A percentile compares a stretch with the other conserved stretches of the same genome.
Evolutionary conservation across 2,888 invertebrate species (phyloP).

Genomic region (Azorinus chamasolen): DNA sequence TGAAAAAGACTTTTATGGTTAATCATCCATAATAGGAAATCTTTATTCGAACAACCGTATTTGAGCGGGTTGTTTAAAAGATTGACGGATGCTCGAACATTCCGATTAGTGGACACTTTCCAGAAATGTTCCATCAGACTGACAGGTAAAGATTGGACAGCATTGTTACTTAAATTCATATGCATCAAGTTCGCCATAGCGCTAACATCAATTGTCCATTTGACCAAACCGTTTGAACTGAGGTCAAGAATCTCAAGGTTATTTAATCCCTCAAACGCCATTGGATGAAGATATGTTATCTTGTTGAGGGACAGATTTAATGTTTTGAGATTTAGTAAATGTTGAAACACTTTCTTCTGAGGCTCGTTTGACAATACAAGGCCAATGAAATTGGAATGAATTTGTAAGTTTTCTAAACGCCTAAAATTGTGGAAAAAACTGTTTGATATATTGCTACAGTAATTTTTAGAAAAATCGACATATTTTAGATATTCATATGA

Average conservation of each 20-base stretch:
- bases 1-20: neutral
- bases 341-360: conserved; percentile 16
- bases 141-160: conserved; percentile 8
- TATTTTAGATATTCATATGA: too few species aligned
- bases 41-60: neutral
- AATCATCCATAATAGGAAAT: conserved; percentile 1
- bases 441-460: conserved; percentile 3
- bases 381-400: conserved; percentile 38
- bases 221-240: conserved; percentile 23
- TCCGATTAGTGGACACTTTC: neutral
- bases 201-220: neutral
- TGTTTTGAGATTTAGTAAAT: conserved; percentile 18
- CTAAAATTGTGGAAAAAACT: conserved; percentile 5
- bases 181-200: conserved; percentile 12
- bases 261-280: neutral
- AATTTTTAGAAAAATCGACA: conserved; percentile 31
- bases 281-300: conserved; percentile 12
- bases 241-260: conserved; percentile 25
- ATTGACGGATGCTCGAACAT: too few species aligned
- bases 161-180: conserved; percentile 31
- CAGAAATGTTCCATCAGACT: neutral
- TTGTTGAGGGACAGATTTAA: conserved; percentile 26
- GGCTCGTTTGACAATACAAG: neutral
- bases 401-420: conserved; percentile 15
- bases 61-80: neutral